Percentiles rank a stretch among this genome's conserved stretches.
Evolutionary conservation across 2,797 vertebrate genomes (phyloP).

Genomic region (Pogonophryne albipinna): DNA sequence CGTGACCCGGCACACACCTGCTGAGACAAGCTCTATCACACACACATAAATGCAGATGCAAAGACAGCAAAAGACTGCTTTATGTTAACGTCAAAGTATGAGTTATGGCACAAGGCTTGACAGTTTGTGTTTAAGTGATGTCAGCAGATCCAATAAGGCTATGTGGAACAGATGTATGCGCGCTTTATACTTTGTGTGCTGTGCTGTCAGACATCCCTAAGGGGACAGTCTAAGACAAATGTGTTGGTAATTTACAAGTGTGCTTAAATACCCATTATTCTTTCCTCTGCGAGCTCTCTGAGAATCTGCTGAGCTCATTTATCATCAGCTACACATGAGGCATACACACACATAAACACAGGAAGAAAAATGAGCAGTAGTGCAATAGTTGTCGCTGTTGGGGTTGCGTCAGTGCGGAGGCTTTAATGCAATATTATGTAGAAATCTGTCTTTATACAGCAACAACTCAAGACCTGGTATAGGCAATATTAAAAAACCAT

Average conservation of each 20-base stretch:
- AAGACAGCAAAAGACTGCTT: constrained; percentile 59
- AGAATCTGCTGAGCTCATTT: constrained; percentile 76
- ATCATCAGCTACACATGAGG: constrained; percentile 72
- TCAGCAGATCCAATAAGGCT: constrained; percentile 77
- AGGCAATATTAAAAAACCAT: too few species aligned
- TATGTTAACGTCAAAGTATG: constrained; percentile 63
- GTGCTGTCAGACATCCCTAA: constrained; percentile 72
- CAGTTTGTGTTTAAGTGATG: constrained; percentile 78
- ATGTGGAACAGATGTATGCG: constrained; percentile 76
- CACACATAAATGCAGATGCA: constrained; percentile 66
- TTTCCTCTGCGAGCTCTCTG: constrained; percentile 78
- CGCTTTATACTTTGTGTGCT: constrained; percentile 77
- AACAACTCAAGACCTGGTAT: too few species aligned
- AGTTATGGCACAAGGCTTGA: constrained; percentile 70
- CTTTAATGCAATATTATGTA: constrained; percentile 22
- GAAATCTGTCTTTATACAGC: too few species aligned
- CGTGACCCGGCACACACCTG: constrained; percentile 77
- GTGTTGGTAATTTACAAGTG: constrained; percentile 85
- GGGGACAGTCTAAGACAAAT: constrained; percentile 78
- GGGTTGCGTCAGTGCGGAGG: constrained; percentile 57
- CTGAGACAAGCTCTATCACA: constrained; percentile 58
- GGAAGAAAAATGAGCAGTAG: constrained; percentile 59
- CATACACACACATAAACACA: constrained; percentile 54
- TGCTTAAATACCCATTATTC: constrained; percentile 86
- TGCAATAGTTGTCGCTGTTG: constrained; percentile 39